phyloP scores from a whole-genome alignment of 2,113 vertebrate genomes.

The Merops nubicus region DNA sequence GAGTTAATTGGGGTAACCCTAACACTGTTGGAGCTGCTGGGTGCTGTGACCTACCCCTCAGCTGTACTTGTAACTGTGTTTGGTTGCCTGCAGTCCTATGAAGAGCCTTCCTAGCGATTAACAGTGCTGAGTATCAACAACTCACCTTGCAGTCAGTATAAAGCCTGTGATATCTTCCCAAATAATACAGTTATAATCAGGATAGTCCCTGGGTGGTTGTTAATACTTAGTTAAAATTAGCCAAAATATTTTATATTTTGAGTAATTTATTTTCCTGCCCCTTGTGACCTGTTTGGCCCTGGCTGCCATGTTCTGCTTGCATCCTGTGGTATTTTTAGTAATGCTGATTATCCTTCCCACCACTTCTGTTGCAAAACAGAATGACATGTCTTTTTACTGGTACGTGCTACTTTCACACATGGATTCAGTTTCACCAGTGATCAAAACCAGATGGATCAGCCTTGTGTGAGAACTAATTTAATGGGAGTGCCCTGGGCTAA shows the following conservation, averaged over 20 bases:
- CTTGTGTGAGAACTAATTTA: background rate
- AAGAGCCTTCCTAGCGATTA: background rate
- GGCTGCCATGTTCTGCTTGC: background rate
- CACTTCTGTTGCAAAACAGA: background rate
- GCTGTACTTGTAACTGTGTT: background rate
- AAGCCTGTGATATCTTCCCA: background rate
- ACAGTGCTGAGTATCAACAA: background rate
- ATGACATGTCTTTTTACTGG: background rate
- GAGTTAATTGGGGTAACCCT: background rate
- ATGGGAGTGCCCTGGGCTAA: background rate
- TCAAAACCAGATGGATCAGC: background rate
- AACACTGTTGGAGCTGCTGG: background rate
- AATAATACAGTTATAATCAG: background rate
- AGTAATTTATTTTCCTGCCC: background rate
- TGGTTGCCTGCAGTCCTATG: background rate
- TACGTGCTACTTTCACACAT: conserved; percentile 5
- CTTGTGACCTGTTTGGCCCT: background rate
- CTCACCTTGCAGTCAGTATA: background rate
- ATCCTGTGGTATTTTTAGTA: conserved; percentile 26
- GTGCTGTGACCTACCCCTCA: background rate
- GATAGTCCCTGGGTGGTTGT: background rate
- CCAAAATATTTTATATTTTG: background rate
- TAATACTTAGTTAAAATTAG: conserved; percentile 22
- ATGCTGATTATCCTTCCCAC: background rate
- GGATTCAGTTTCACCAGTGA: conserved; percentile 16